These are phyloP conservation scores for Oikopleura dioica DNA, from an alignment of 23 tunicate genomes.

Conservation along the genomic window DNA sequence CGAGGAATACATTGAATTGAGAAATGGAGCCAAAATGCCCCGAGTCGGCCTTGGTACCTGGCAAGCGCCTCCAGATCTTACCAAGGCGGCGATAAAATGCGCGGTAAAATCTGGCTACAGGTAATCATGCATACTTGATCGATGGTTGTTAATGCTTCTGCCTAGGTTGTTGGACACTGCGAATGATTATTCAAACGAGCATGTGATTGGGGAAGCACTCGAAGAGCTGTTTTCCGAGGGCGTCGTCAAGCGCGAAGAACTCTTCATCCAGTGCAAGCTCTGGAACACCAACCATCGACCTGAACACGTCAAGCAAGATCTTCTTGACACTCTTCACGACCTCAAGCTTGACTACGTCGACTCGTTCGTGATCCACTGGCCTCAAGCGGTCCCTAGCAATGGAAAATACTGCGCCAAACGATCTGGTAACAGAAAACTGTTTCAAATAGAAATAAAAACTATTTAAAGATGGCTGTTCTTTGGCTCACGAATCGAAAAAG, in stretches of 20 bases:
- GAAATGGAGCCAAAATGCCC: background rate
- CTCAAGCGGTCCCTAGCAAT: background rate
- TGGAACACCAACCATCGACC: background rate
- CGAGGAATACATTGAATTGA: background rate
- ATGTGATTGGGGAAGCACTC: background rate
- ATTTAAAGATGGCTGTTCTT: background rate
- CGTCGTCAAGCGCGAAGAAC: background rate
- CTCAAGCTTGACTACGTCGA: background rate
- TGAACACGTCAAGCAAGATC: background rate
- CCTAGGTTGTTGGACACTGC: background rate
- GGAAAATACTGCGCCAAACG: background rate
- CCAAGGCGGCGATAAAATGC: background rate
- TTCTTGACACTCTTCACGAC: background rate
- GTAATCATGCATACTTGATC: background rate
- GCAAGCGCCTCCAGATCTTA: background rate
- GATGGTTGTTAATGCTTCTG: background rate
- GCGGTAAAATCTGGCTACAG: background rate
- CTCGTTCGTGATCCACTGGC: background rate
- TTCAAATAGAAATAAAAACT: too few species aligned
- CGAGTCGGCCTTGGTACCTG: background rate
- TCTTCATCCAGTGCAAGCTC: background rate
- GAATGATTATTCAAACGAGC: background rate
- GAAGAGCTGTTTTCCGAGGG: background rate
- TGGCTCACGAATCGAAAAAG: background rate
- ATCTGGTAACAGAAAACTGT: background rate